Conservation (phyloP, 2,888 invertebrate genomes). For the Mesodorylaimus sp. region DNA sequence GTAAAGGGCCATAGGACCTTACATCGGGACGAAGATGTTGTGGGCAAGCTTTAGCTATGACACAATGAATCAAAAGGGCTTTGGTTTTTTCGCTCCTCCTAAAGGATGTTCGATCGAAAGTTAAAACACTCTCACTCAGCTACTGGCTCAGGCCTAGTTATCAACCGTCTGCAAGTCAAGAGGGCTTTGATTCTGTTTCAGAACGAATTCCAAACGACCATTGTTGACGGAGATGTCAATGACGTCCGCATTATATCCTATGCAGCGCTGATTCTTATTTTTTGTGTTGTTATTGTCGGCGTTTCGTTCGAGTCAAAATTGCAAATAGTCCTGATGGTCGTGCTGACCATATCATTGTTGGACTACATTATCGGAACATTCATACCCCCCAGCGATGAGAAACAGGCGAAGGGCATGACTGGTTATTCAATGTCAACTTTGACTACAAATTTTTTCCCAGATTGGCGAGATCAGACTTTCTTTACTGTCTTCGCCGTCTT, state of each 20-base stretch:
- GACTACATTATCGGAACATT: constrained; percentile 2
- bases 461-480: constrained; percentile 50
- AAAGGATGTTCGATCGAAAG: too few relatives aligned
- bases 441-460: constrained; percentile 22
- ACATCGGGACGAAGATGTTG: too few relatives aligned
- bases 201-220: constrained; percentile 8
- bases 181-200: too few relatives aligned
- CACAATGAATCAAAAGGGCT: too few relatives aligned
- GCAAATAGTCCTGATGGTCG: constrained; percentile 1
- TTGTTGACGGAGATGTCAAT: constrained; percentile 22
- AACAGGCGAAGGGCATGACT: background rate
- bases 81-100: too few relatives aligned
- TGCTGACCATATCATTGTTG: constrained; percentile 1
- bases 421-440: background rate
- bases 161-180: too few relatives aligned
- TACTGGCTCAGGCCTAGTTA: too few relatives aligned
- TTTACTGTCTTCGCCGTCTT: constrained; percentile 88
- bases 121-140: too few relatives aligned
- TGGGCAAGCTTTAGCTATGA: too few relatives aligned
- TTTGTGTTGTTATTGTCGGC: background rate
- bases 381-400: background rate
- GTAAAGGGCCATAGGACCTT: too few relatives aligned
- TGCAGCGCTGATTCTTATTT: background rate
- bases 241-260: constrained; percentile 39
- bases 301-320: constrained; percentile 5